Evolutionary conservation across 2,113 vertebrate genomes (phyloP).

Genomic region (Neogobius melanostomus): DNA sequence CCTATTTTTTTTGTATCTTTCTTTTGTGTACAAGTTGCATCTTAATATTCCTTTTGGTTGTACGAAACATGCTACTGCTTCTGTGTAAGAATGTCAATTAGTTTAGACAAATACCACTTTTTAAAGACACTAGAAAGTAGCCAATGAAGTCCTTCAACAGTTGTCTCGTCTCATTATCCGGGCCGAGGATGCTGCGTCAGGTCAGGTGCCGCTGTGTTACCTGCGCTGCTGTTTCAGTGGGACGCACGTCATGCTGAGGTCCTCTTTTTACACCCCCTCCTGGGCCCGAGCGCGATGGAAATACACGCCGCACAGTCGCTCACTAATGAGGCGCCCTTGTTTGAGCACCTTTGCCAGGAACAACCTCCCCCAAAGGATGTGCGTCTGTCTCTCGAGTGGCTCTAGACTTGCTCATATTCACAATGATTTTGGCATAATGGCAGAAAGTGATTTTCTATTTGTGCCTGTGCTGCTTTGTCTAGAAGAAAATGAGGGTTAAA

Average conservation of each 20-base stretch:
- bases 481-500: too few species aligned
- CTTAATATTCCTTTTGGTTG: too few species aligned
- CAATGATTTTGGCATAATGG: too few species aligned
- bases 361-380: conserved; percentile 13
- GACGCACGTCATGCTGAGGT: conserved; percentile 38
- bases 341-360: conserved; percentile 24
- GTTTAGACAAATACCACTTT: too few species aligned
- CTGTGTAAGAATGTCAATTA: too few species aligned
- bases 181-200: not conserved
- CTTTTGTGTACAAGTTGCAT: too few species aligned
- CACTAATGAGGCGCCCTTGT: conserved; percentile 51
- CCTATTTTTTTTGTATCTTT: too few species aligned
- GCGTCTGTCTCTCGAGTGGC: conserved; percentile 12
- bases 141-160: too few species aligned
- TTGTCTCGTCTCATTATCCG: not conserved
- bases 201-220: not conserved
- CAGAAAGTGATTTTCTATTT: not conserved
- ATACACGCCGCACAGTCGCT: conserved; percentile 14
- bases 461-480: too few species aligned
- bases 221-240: conserved; percentile 35
- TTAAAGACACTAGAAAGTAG: too few species aligned
- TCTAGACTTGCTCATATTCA: not conserved
- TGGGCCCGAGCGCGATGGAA: conserved; percentile 39
- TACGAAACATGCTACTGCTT: too few species aligned
- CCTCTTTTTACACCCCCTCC: conserved; percentile 28